Evolutionary conservation across 2,113 vertebrate genomes (phyloP), one percentile per base, ranked within the genome.

Genomic region (Camelus dromedarius): DNA sequence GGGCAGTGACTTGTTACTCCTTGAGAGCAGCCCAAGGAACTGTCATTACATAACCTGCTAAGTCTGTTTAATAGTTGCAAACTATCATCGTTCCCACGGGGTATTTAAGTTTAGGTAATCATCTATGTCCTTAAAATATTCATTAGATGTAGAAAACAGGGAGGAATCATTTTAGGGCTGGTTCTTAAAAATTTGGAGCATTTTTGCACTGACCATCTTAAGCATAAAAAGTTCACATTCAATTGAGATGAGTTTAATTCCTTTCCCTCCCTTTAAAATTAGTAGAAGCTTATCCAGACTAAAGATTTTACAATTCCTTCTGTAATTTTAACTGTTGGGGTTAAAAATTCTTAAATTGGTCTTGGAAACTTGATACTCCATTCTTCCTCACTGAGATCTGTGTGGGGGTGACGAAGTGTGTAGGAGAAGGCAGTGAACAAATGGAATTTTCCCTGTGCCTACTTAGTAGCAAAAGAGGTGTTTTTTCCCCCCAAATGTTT

Each of bases 201-300:
- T 69, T 96, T 96, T 81, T 85, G 22, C 8, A 8, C 22, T 42
- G 70, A 91, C 12, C 19, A 35, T 76, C 38, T 32, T 30, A 87
- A 85, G 52, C 66, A 50, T 26, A 35, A 50, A 76, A 79, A 62
- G n/a, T 70, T 91, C 18, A 35, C 42, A 80, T 20, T 14, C 2
- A 19, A 52, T 11, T 54, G 38, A 84, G n/a, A 8, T 62, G 22
- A 81, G 1, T 50, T 91, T 64, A 81, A 52, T 64, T 90, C 6
- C 24, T 96, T 95, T 83, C 24, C 30, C 50, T 81, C 81, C 50
- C 89, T 96, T 90, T 75, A 91, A 88, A 92, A 91, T 85, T 69
- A 93, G 54, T 83, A 70, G 58, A 46, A 70, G 19, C 28, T 90
- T 20, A 60, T 89, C n/a, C 16, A 86, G 38, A 82, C 48, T 60